Evolutionary conservation across 2,113 vertebrate species (phyloP), one percentile per base, ranked within the genome.

Genomic region (Rhinoderma darwinii): DNA sequence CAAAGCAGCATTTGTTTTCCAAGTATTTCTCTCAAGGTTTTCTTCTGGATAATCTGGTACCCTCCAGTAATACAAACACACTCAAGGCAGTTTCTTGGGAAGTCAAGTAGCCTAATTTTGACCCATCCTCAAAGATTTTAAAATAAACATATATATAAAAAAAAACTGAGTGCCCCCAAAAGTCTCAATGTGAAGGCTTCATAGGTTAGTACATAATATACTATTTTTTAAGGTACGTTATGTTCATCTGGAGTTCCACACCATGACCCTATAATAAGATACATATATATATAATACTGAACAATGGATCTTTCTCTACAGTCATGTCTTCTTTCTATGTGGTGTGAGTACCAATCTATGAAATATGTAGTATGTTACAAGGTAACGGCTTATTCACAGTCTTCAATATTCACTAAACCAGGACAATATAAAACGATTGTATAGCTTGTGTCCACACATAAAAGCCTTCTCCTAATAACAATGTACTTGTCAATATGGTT

Each of bases 261-360:
- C 32, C 37, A 1, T 20, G 68, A 39, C 35, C 35, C 30, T 68
- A 37, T 35, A 35, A 44, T 30, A 56, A 81, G 56, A 43, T 74
- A 54, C 15, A 39, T n/a, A 61, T 77, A 43, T 63, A 77, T 27
- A 84, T 30, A 14, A 27, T 22, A 59, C 37, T 61, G 70, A 63
- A 44, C 39, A 76, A 63, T 20, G 72, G 9, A 63, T 12, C 17
- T 77, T 41, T 77, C 11, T 27, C 11, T 56, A 20, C 68, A 54
- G 74, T 84, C 35, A 74, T 37, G 66, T 54, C 27, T 84, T 72
- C 82, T 84, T 84, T 84, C 63, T 72, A 63, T 70, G 15, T 4
- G 10, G 27, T 68, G 44, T 68, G 30, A 51, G 27, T 10, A 35
- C 4, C 63, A 50, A 50, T 83, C 41, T 70, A 12, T 22, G 51